Evolutionary conservation across 2,888 invertebrate genomes (phyloP), one percentile per base, ranked within the genome.

Genomic region (Sphinx pinastri): DNA sequence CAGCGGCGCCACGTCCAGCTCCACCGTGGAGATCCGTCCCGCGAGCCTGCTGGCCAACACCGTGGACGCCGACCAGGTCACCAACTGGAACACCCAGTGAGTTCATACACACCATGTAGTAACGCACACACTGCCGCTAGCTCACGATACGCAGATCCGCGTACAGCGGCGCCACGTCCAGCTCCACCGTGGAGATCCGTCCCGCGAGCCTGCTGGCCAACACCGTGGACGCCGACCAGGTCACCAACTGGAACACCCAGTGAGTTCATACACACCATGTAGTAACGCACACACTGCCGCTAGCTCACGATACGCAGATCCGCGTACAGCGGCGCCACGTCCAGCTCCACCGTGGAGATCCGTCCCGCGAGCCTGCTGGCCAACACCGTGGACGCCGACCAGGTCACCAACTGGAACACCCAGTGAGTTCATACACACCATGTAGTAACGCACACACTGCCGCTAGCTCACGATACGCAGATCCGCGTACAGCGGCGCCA

Each of bases 401-500:
- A 94, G 77, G 78, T 96, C 11, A 85, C 89, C 52, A 87, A n/a
- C n/a, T n/a, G n/a, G n/a, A n/a, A n/a, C n/a, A n/a, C n/a, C n/a
- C n/a, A n/a, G n/a, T n/a, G n/a, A n/a, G n/a, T n/a, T n/a, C n/a
- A n/a, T n/a, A n/a, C n/a, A n/a, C n/a, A n/a, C n/a, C n/a, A n/a
- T n/a, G n/a, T n/a, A n/a, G n/a, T n/a, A n/a, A n/a, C n/a, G n/a
- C n/a, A n/a, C n/a, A n/a, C n/a, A n/a, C n/a, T n/a, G n/a, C n/a
- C n/a, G n/a, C n/a, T n/a, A n/a, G n/a, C n/a, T n/a, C n/a, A n/a
- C n/a, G n/a, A n/a, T n/a, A n/a, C n/a, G n/a, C 0, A 87, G 92
- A 70, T 97, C 97, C 0, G 94, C 94, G 31, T 97, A 97, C 84
- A 95, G 96, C 3, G 93, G 94, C 0, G 95, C 94, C 67, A 95